Base-by-base conservation (phyloP, 1,140 invertebrate species). In the Lucilia sericata region DNA sequence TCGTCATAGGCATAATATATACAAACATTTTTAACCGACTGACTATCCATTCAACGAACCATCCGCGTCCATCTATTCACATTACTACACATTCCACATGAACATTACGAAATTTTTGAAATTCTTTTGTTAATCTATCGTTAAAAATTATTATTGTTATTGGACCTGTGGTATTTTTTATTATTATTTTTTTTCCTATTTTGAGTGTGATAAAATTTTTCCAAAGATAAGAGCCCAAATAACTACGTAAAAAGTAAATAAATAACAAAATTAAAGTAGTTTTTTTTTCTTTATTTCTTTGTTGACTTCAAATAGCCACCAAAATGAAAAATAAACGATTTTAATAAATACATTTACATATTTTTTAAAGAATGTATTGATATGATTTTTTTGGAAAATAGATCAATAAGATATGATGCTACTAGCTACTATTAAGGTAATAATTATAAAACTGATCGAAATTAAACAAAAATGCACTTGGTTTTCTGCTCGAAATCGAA, bases 71-170 rank as follows among this genome's bases (percentile, higher is more conserved):
- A 60, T 17, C 14, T n/a, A 60, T 0, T 12, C 51, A 60, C 17
- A 60, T 14, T 60, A 60, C 51, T 60, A 60, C n/a, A 17, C 55
- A 60, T 60, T n/a, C 55, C 55, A 17, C 55, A 60, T 17, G 55
- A 60, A 60, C 75, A 78, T 78, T 78, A 78, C 34, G 75, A 78
- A 78, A 78, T 78, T 78, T 42, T 78, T 78, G 36, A 78, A 78
- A 78, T 78, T 78, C 75, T 78, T 78, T 7, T 42, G 34, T 78
- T 78, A 78, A 78, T 78, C 75, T 36, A 78, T 78, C 34, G 75
- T 78, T 36, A 13, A 78, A 30, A 78, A 78, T 78, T 78, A 42
- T 78, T 78, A 60, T 78, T 78, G 75, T 78, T 78, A 78, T 78
- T 78, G 55, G 55, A 17, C 13, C n/a, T 60, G 13, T 60, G 55